Conservation (phyloP, 1,140 invertebrate species). For the Cyphomyrmex costatus region DNA sequence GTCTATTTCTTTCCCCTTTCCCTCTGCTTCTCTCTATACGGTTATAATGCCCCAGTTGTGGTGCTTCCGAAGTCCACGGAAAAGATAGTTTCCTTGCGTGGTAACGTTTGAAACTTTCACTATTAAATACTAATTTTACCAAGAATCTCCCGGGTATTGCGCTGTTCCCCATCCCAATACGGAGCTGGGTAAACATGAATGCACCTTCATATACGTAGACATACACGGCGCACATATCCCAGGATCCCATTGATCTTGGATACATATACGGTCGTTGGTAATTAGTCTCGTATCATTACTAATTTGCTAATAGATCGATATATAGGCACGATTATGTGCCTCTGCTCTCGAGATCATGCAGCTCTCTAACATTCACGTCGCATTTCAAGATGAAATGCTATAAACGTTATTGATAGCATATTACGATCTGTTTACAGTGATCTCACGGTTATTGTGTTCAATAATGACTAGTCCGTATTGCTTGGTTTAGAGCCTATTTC, state of each 20-base stretch:
- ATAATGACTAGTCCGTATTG: slow-evolving; percentile 1
- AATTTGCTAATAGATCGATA: slow-evolving; percentile 75
- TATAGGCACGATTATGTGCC: slow-evolving; percentile 18
- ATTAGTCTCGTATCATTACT: slow-evolving; percentile 75
- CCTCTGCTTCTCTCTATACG: neutral
- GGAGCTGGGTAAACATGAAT: slow-evolving; percentile 49
- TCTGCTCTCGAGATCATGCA: slow-evolving; percentile 9
- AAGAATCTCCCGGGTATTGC: slow-evolving; percentile 66
- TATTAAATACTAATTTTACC: slow-evolving; percentile 78
- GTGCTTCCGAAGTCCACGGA: slow-evolving; percentile 19
- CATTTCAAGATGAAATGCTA: slow-evolving; percentile 5
- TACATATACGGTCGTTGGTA: slow-evolving; percentile 66
- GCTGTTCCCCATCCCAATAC: slow-evolving; percentile 58
- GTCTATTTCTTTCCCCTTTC: neutral
- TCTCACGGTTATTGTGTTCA: neutral
- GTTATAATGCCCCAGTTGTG: slow-evolving; percentile 41
- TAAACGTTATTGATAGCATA: slow-evolving; percentile 9
- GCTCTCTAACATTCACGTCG: slow-evolving; percentile 8
- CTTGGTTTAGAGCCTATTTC: neutral
- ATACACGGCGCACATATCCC: neutral
- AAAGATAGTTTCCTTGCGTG: slow-evolving; percentile 46
- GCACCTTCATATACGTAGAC: neutral
- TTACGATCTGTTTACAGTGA: neutral
- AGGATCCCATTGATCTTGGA: slow-evolving; percentile 73
- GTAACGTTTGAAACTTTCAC: slow-evolving; percentile 71